Conservation (phyloP, 2,888 invertebrate species). For the Phaonia tiefii region DNA sequence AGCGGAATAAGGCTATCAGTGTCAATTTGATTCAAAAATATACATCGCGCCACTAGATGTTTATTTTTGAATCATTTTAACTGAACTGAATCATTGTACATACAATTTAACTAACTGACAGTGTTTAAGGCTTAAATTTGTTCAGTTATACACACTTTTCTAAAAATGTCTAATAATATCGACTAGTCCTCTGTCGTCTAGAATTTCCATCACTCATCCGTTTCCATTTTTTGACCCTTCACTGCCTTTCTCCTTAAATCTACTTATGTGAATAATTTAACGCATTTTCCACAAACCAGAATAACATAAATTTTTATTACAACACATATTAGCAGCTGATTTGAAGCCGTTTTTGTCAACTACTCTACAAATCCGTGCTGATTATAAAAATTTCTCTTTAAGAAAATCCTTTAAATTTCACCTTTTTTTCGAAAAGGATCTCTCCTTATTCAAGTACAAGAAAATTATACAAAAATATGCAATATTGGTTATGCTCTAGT, state of each 20-base stretch:
- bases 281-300: not conserved
- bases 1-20: no score
- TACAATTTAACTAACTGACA: no score
- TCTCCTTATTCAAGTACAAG: not conserved
- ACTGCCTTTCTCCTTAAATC: not conserved
- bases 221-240: no score
- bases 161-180: no score
- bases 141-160: no score
- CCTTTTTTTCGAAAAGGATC: not conserved
- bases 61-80: no score
- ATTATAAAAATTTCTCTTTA: not conserved
- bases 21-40: no score
- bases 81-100: no score
- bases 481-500: conserved; percentile 27
- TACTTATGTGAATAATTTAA: not conserved
- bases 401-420: conserved; percentile 18
- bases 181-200: no score
- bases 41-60: no score
- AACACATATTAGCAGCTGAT: conserved; percentile 5
- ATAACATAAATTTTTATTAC: not conserved
- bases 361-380: not conserved
- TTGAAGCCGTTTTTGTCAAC: not conserved
- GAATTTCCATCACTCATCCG: no score
- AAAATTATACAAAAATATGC: conserved; percentile 16
- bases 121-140: no score